Conservation (phyloP, 2,888 invertebrate genomes). For the Trichogramma dendrolimi region DNA sequence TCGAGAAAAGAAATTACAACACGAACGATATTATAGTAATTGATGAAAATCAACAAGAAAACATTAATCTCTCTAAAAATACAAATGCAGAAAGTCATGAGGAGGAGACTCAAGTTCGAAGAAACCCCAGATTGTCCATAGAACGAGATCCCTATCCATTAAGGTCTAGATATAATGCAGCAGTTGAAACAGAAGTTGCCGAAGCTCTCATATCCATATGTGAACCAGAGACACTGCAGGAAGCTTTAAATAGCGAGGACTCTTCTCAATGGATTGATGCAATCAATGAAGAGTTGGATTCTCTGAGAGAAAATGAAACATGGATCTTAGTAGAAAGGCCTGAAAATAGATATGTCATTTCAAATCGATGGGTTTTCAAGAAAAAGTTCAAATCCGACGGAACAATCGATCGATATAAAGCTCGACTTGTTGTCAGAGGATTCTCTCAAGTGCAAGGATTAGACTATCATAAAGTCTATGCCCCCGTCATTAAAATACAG, state of each 20-base stretch:
- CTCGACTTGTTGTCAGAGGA: constrained; percentile 31
- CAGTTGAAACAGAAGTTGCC: not conserved
- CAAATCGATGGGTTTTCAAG: constrained; percentile 31
- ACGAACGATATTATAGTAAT: not conserved
- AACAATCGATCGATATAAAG: constrained; percentile 28
- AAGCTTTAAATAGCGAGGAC: constrained; percentile 10
- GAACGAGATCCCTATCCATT: constrained; percentile 4
- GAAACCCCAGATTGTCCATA: not conserved
- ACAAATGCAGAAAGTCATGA: not conserved
- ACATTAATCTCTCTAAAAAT: no score
- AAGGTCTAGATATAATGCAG: not conserved
- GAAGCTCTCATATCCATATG: not conserved
- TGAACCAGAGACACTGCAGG: constrained; percentile 12
- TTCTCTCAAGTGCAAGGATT: constrained; percentile 24
- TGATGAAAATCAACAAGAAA: not conserved
- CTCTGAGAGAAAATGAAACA: constrained; percentile 7
- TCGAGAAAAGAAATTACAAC: constrained; percentile 7
- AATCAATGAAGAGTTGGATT: constrained; percentile 12
- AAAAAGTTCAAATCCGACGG: constrained; percentile 28
- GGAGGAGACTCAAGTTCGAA: not conserved
- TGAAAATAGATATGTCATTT: constrained; percentile 16
- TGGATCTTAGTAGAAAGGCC: constrained; percentile 8
- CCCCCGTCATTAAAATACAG: not conserved
- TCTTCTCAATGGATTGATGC: constrained; percentile 13
- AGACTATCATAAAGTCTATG: not conserved